Base-by-base conservation (phyloP, 1,140 invertebrate species). In the Hylyphantes graminicola region DNA sequence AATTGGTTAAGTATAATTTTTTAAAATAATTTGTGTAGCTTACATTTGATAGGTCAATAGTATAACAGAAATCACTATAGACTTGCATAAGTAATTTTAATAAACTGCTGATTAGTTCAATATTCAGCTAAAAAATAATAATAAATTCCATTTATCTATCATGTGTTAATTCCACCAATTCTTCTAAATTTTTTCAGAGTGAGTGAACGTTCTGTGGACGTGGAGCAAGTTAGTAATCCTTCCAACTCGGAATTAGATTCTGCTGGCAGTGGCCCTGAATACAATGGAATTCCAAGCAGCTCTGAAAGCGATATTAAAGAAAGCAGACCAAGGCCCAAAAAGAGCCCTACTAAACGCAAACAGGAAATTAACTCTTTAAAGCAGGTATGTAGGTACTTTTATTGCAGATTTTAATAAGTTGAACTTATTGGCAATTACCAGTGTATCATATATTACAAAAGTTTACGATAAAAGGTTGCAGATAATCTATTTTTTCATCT, bases 361-460 rank as follows among this genome's bases (percentile, higher is more conserved):
- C 55, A 57, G 61, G 82, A 85, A n/a, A 61, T 76, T 10, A 65
- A 85, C 70, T 73, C 68, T 77, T 75, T 85, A 51, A 85, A 85
- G 61, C 73, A 76, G 21, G 82, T 85, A 77, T 48, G 11, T 50
- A n/a, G 12, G n/a, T 13, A 13, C n/a, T 59, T 6, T 10, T 19
- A 17, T 17, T 4, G 12, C 12, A 12, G 21, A 10, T 65, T 65
- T 19, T 35, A 17, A 19, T 12, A 12, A 17, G 12, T 17, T 21
- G 10, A 21, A 8, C 19, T 9, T n/a, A n/a, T n/a, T n/a, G n/a
- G n/a, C n/a, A n/a, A n/a, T n/a, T n/a, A n/a, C n/a, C n/a, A n/a
- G n/a, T n/a, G n/a, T n/a, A n/a, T n/a, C n/a, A n/a, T n/a, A n/a
- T n/a, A 65, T 21, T 65, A 21, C 4, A 17, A 19, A 65, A 13